These are phyloP conservation scores for Numenius phaeopus DNA, from an alignment of 2,797 vertebrate species.

Conservation along the genomic window DNA sequence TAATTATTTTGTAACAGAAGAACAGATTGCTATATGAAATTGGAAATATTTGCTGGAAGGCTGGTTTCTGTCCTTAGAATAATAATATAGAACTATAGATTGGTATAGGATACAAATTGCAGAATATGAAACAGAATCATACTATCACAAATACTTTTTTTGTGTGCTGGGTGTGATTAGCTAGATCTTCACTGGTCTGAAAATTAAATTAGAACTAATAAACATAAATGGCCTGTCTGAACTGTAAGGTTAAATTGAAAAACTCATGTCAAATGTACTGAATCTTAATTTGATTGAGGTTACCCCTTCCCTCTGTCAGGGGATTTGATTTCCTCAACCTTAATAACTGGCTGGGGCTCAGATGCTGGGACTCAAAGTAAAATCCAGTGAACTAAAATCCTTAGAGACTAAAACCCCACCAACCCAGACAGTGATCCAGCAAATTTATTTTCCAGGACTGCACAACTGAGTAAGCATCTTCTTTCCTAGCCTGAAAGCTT, in stretches of 20 bases:
- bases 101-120: not conserved
- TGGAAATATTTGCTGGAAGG: not conserved
- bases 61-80: not conserved
- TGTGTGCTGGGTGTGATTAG: not conserved
- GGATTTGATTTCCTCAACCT: not conserved
- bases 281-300: not conserved
- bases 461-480: not conserved
- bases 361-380: not conserved
- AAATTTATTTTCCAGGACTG: constrained; percentile 8
- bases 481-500: constrained; percentile 44
- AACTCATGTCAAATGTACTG: not conserved
- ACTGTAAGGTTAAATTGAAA: not conserved
- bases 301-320: not conserved
- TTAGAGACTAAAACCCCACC: not conserved
- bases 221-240: not conserved
- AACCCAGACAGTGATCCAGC: not conserved
- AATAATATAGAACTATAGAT: not conserved
- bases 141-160: not conserved
- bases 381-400: not conserved
- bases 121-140: not conserved
- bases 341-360: not conserved
- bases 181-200: not conserved
- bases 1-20: not conserved
- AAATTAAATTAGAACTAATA: not conserved
- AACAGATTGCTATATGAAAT: not conserved